Evolutionary conservation across 2,888 invertebrate species (phyloP).

Genomic region (Xestobium rufovillosum): DNA sequence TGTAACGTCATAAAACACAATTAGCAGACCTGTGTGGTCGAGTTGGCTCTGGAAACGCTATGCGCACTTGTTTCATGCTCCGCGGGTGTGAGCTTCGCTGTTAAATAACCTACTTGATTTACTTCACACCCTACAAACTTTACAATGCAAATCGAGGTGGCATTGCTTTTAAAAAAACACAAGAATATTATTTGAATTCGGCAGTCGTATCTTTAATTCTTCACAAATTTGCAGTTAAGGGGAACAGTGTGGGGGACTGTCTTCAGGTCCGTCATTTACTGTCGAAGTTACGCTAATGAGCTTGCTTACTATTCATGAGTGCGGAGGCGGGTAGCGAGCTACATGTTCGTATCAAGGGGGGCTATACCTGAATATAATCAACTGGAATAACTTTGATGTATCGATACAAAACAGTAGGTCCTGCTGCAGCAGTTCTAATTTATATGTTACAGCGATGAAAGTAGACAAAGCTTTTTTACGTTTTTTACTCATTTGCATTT

Average conservation of each 20-base stretch:
- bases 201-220: slow-evolving; percentile 21
- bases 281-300: slow-evolving; percentile 35
- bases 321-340: slow-evolving; percentile 29
- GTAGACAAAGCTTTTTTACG: too few species aligned
- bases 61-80: slow-evolving; percentile 31
- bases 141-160: slow-evolving; percentile 20
- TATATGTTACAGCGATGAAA: too few species aligned
- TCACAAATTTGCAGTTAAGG: slow-evolving; percentile 17
- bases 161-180: slow-evolving; percentile 6
- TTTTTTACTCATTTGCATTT: too few species aligned
- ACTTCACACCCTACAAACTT: slow-evolving; percentile 16
- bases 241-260: slow-evolving; percentile 16
- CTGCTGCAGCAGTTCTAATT: too few species aligned
- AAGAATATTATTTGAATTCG: slow-evolving; percentile 7
- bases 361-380: background rate
- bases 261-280: slow-evolving; percentile 31
- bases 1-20: slow-evolving; percentile 32
- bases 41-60: slow-evolving; percentile 22
- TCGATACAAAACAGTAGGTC: too few species aligned
- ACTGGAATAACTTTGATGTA: too few species aligned
- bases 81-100: slow-evolving; percentile 27
- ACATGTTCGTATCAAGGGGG: background rate
- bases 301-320: slow-evolving; percentile 38
- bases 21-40: slow-evolving; percentile 29
- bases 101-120: slow-evolving; percentile 20